Conservation (phyloP, 2,888 invertebrate genomes). For the Schizotus pectinicornis region DNA sequence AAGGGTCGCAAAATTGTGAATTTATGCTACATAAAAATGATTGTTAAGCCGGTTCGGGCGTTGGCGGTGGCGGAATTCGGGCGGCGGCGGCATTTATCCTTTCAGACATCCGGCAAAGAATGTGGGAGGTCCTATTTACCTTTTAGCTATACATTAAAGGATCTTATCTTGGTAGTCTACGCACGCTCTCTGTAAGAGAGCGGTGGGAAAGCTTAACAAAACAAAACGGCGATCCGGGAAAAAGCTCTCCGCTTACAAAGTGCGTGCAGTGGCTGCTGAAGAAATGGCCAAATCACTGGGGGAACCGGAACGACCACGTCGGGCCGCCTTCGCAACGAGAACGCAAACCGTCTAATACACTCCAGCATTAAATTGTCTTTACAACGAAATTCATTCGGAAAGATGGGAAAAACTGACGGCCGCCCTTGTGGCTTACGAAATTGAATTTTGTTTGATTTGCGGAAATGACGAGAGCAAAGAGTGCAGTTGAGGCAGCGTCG, state of each 20-base stretch:
- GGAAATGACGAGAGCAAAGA: neutral
- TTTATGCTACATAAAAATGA: too few species aligned
- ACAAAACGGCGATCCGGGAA: constrained; percentile 41
- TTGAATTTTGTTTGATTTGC: constrained; percentile 1
- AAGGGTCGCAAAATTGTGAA: too few species aligned
- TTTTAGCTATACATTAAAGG: constrained; percentile 33
- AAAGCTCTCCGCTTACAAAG: constrained; percentile 28
- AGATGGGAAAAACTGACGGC: constrained; percentile 3
- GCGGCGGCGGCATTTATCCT: constrained; percentile 15
- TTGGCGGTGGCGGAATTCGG: neutral
- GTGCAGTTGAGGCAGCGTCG: constrained; percentile 12
- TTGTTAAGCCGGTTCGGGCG: too few species aligned
- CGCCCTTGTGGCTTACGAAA: neutral
- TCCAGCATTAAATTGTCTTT: constrained; percentile 1
- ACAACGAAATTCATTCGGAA: constrained; percentile 5
- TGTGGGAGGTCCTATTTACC: constrained; percentile 32
- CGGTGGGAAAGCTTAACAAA: constrained; percentile 40
- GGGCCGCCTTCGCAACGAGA: neutral
- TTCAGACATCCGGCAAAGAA: constrained; percentile 15
- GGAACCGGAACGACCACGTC: constrained; percentile 4
- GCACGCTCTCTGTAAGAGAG: constrained; percentile 36
- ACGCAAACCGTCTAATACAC: constrained; percentile 7
- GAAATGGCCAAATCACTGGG: constrained; percentile 13
- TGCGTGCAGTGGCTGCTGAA: constrained; percentile 27
- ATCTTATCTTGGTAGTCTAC: constrained; percentile 38